A percentile compares a stretch with the other conserved stretches of the same genome.
Conservation (phyloP, 2,797 vertebrate genomes). For the Chelon auratus region DNA sequence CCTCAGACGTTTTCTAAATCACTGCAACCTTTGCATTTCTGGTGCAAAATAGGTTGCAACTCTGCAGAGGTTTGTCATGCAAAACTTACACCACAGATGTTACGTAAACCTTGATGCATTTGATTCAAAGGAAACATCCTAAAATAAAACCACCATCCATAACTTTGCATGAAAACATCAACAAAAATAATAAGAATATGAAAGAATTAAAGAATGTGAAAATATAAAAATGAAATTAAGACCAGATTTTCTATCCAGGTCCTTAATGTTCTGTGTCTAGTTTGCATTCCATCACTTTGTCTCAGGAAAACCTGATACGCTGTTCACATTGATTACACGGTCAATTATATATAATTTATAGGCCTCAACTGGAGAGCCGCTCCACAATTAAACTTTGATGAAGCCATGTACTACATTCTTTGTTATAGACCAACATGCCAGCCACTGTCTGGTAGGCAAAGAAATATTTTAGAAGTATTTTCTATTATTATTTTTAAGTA, state of each 20-base stretch:
- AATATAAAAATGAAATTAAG: too few species aligned
- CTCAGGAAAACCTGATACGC: slow-evolving; percentile 60
- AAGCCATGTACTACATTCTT: slow-evolving; percentile 77
- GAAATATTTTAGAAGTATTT: slow-evolving; percentile 33
- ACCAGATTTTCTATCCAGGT: background rate
- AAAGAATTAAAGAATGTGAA: too few species aligned
- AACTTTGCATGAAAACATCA: too few species aligned
- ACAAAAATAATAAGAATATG: too few species aligned
- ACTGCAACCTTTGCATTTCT: background rate
- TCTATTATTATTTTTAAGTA: slow-evolving; percentile 32
- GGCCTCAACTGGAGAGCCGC: slow-evolving; percentile 67
- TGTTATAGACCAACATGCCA: slow-evolving; percentile 74
- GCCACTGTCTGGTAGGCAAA: slow-evolving; percentile 52
- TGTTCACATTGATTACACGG: slow-evolving; percentile 78
- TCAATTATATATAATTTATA: slow-evolving; percentile 81
- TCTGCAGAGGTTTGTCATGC: background rate
- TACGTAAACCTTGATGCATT: background rate
- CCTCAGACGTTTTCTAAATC: slow-evolving; percentile 13
- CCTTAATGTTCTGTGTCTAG: background rate
- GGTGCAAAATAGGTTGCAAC: background rate
- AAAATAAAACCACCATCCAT: too few species aligned
- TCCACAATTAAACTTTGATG: slow-evolving; percentile 76
- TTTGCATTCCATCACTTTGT: slow-evolving; percentile 62
- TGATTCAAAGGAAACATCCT: too few species aligned
- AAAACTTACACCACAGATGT: background rate